phyloP scores from a whole-genome alignment of 2,888 invertebrate species.

The Laspeyria flexula region DNA sequence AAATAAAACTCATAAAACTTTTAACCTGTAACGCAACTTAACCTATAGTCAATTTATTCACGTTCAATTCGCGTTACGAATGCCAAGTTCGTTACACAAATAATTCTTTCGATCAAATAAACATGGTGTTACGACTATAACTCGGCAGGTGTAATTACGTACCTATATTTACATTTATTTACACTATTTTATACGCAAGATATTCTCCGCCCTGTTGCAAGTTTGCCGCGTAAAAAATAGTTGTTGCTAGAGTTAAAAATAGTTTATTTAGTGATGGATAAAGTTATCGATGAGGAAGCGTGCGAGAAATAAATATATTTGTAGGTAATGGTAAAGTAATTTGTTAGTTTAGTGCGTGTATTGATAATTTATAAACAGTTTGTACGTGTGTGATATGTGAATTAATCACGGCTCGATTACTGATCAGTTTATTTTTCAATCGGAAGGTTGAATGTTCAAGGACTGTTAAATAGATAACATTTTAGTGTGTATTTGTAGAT shows the following conservation, averaged over 20 bases:
- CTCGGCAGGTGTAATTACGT: conserved; percentile 50
- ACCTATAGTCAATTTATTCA: conserved; percentile 24
- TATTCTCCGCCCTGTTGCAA: conserved; percentile 46
- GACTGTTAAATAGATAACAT: neutral
- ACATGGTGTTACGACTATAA: conserved; percentile 28
- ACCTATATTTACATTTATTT: conserved; percentile 64
- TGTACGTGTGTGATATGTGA: conserved; percentile 19
- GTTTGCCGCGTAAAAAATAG: conserved; percentile 45
- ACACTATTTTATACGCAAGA: conserved; percentile 42
- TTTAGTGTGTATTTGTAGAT: conserved; percentile 7
- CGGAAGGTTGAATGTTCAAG: conserved; percentile 6
- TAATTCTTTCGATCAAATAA: conserved; percentile 49
- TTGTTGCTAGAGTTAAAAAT: conserved; percentile 53
- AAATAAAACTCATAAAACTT: neutral
- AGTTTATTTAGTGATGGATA: conserved; percentile 44
- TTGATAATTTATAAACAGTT: conserved; percentile 30
- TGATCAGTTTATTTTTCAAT: conserved; percentile 9
- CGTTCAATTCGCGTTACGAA: conserved; percentile 28
- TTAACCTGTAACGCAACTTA: conserved; percentile 10
- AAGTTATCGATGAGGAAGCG: conserved; percentile 36
- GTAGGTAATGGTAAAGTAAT: conserved; percentile 26
- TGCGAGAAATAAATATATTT: conserved; percentile 30
- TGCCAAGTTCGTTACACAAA: conserved; percentile 53
- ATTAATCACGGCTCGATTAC: conserved; percentile 18
- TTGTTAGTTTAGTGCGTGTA: conserved; percentile 22